These are phyloP conservation scores for Pocota personata DNA, from an alignment of 2,888 invertebrate species.

Conservation along the genomic window DNA sequence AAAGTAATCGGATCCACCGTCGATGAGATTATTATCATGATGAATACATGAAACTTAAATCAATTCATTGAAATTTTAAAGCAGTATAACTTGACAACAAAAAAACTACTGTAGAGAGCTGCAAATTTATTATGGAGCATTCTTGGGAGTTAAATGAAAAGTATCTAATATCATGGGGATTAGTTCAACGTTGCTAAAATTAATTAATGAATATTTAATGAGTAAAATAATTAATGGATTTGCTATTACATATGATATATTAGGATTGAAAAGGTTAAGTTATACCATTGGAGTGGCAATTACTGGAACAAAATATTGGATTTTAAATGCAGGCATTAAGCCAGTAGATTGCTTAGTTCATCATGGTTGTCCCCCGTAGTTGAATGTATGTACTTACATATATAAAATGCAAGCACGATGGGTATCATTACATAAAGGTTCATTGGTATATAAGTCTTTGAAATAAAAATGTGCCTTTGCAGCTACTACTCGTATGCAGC, in stretches of 20 bases:
- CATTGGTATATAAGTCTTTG: too few species aligned
- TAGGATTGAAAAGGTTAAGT: too few species aligned
- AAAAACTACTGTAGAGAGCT: neutral
- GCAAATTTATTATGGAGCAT: neutral
- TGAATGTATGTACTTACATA: too few species aligned
- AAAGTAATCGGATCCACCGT: neutral
- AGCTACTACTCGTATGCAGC: too few species aligned
- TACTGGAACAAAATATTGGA: too few species aligned
- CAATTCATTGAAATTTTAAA: neutral
- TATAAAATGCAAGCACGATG: too few species aligned
- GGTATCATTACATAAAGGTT: too few species aligned
- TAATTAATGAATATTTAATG: slow-evolving; percentile 13
- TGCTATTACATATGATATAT: neutral
- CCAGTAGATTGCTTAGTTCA: too few species aligned
- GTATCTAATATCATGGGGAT: slow-evolving; percentile 7
- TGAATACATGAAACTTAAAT: neutral
- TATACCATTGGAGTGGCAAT: too few species aligned
- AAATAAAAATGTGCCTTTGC: too few species aligned
- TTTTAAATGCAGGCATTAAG: too few species aligned
- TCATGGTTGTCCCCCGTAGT: too few species aligned
- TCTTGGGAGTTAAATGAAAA: neutral
- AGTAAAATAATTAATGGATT: slow-evolving; percentile 6
- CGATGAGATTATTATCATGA: neutral
- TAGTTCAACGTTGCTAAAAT: neutral
- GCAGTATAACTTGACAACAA: neutral